These are phyloP conservation scores for Rhagophthalmus giganteus DNA, from an alignment of 2,888 invertebrate species.

Conservation along the genomic window DNA sequence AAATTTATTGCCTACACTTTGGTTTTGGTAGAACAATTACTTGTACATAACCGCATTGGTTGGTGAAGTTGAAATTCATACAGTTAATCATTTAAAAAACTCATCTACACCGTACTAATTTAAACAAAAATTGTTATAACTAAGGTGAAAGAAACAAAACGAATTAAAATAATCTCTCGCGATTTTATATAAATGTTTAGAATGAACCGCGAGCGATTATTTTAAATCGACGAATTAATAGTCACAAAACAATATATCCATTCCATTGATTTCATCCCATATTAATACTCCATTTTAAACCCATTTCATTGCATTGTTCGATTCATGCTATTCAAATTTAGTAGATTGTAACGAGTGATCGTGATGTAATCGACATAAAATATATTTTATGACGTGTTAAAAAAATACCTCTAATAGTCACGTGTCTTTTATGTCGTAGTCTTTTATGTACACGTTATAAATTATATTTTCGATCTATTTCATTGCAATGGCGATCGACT, in stretches of 20 bases:
- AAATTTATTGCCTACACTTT: background rate
- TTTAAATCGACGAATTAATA: background rate
- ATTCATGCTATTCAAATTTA: background rate
- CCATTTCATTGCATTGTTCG: constrained; percentile 1
- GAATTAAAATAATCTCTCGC: too few relatives aligned
- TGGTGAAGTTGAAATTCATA: background rate
- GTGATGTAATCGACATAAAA: too few relatives aligned
- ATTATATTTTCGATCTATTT: too few relatives aligned
- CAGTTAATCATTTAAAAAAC: background rate
- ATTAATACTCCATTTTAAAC: background rate
- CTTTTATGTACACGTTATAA: too few relatives aligned
- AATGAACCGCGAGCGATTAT: too few relatives aligned
- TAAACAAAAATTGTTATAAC: background rate
- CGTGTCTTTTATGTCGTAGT: too few relatives aligned
- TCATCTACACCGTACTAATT: background rate
- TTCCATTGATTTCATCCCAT: background rate
- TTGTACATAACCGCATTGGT: background rate
- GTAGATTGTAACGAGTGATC: too few relatives aligned
- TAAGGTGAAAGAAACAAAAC: background rate
- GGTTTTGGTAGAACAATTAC: constrained; percentile 4
- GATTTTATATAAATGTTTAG: too few relatives aligned
- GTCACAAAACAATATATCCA: constrained; percentile 2
- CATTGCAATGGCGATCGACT: too few relatives aligned
- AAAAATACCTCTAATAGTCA: too few relatives aligned
- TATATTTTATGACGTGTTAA: too few relatives aligned